Base-by-base conservation (phyloP, 2,888 invertebrate species). In the Ectemnius lituratus region DNA sequence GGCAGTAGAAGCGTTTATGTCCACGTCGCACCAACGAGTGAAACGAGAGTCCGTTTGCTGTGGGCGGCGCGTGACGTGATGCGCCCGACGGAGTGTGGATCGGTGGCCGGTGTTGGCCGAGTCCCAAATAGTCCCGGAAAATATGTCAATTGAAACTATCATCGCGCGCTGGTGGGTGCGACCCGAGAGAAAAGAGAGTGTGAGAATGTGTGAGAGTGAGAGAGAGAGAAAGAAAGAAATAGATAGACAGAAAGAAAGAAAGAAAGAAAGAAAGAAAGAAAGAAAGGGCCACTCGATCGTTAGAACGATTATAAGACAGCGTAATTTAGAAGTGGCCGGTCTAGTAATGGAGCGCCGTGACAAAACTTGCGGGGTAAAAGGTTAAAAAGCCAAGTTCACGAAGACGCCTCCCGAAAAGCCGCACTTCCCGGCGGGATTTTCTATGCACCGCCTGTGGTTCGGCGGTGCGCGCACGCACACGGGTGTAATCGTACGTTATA, bases 401-500 rank as follows among this genome's bases (percentile, higher is more conserved):
- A 23, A 23, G 23, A 23, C 23, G 23, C 23, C 23, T 23, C 23
- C 23, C 23, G 23, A 23, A 23, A 23, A 23, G 37, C 37, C 37
- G 37, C 37, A 37, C 37, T 6, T 56, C 45, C 28, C 63, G 72
- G 11, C 28, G 56, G 23, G 45, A 45, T 65, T 64, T 70, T 61
- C 14, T 49, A 58, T 16, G 28, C 45, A 62, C 63, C 37, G 37
- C 37, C 37, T 11, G 37, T 37, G 8, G 37, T 11, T 11, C 37
- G 37, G 5, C 37, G 37, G 52, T 16, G 20, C 13, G 23, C 27
- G 62, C 61, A 61, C 61, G 46, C 61, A 57, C 61, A 59, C 49
- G 58, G n/a, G 20, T 63, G 67, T 62, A 60, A 84, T 66, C 59
- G 83, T 84, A 84, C 83, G 79, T 81, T 86, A 84, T 81, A 70